These are phyloP conservation scores for Centropus bengalensis DNA, from an alignment of 2,113 vertebrate genomes.

Conservation along the genomic window DNA sequence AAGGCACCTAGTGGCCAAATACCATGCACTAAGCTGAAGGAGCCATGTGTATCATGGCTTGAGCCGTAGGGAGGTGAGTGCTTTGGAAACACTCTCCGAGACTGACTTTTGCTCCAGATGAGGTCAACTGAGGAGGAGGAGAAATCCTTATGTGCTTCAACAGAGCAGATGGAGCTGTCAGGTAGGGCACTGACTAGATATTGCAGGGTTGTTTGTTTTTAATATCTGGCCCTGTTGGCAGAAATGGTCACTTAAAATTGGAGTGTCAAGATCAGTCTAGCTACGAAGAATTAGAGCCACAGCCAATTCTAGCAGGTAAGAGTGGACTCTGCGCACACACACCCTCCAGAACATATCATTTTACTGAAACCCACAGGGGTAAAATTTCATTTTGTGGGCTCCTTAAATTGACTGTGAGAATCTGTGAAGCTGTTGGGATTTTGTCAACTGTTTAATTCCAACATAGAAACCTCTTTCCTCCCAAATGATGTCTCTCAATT, in stretches of 20 bases:
- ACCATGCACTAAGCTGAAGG: not conserved
- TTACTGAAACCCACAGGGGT: conserved; percentile 19
- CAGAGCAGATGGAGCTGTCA: not conserved
- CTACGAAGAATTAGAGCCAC: not conserved
- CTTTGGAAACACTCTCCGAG: not conserved
- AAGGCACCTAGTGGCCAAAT: not conserved
- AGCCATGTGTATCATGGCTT: not conserved
- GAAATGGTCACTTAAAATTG: not conserved
- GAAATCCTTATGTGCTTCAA: not conserved
- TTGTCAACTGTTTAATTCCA: conserved; percentile 60
- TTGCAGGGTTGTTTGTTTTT: not conserved
- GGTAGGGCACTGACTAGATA: not conserved
- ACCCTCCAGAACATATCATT: not conserved
- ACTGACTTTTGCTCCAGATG: not conserved
- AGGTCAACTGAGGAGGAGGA: not conserved
- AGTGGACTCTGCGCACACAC: not conserved
- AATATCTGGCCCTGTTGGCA: not conserved
- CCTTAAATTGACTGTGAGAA: conserved; percentile 38
- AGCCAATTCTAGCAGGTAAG: not conserved
- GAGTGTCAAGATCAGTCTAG: not conserved
- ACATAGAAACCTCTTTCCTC: conserved; percentile 19
- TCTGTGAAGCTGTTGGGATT: conserved; percentile 52
- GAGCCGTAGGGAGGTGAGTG: not conserved
- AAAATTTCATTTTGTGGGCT: conserved; percentile 55
- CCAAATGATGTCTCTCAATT: conserved; percentile 41